Percentiles rank a stretch among this genome's conserved stretches.
These are phyloP conservation scores for Dendroctonus valens DNA, from an alignment of 1,140 invertebrate genomes.

Conservation along the genomic window DNA sequence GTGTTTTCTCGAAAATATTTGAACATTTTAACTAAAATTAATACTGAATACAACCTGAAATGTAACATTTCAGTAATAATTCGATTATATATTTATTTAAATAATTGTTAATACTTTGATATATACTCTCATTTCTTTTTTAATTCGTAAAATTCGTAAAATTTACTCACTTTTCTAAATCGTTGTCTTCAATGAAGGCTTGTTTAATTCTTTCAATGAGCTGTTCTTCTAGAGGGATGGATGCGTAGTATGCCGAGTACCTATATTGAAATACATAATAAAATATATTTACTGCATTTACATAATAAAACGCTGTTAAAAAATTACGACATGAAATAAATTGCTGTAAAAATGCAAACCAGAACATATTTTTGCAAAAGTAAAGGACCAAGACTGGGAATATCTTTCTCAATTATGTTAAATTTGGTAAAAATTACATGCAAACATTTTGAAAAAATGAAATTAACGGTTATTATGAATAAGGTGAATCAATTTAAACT, in stretches of 20 bases:
- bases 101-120: background rate
- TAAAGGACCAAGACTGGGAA: background rate
- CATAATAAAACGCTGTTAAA: background rate
- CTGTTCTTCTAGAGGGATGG: slow-evolving; percentile 39
- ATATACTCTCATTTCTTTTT: background rate
- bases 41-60: too few species aligned
- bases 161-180: slow-evolving; percentile 47
- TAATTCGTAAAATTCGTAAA: background rate
- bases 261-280: slow-evolving; percentile 27
- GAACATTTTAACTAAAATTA: too few species aligned
- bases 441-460: background rate
- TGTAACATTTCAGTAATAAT: too few species aligned
- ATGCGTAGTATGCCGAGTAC: slow-evolving; percentile 42
- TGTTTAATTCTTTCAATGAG: slow-evolving; percentile 43
- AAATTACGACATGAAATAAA: background rate
- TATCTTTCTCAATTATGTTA: background rate
- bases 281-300: background rate
- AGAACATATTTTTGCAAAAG: background rate
- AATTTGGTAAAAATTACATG: background rate
- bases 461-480: background rate
- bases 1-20: too few species aligned
- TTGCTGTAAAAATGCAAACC: background rate
- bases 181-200: slow-evolving; percentile 43
- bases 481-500: too few species aligned
- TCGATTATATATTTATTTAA: background rate